Base-by-base conservation (phyloP, 92 coral and sea anemone genomes). In the Zoanthus gigantus region DNA sequence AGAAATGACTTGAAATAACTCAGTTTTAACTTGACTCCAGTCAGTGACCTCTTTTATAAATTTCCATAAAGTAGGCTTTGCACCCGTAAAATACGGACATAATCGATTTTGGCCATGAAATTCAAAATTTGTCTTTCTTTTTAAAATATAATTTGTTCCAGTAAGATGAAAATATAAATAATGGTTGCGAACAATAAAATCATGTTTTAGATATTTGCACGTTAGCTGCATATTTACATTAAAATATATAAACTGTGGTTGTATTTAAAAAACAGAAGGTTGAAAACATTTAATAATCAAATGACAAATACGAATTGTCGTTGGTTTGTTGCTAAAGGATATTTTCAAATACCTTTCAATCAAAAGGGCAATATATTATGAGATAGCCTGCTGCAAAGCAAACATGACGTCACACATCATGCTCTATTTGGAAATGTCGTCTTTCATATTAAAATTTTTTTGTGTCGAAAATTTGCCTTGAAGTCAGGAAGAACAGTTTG, bases 401-500 rank as follows among this genome's bases (percentile, higher is more conserved):
- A 61, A 77, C 67, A 79, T 79, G 83, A 79, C 83, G 83, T 79
- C 83, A 79, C 83, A 16, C n/a, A 29, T 13, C 54, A 79, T 9
- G 60, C 61, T 65, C 72, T 14, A 31, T 46, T 60, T 78, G 52
- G 9, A 30, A 77, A 54, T 16, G 9, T 13, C 45, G 57, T 66
- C 65, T 79, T 78, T 79, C 32, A 79, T 57, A 79, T 79, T 79
- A 69, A 79, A 79, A 79, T 79, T 78, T 78, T 78, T 31, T 58
- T 4, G 71, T 57, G 83, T 79, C 52, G 61, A 48, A 79, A 78
- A 78, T 57, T 46, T 47, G 61, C 72, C 4, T 68, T 57, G 83
- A 78, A 78, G 53, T 16, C n/a, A 63, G n/a, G 12, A 50, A 50
- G 56, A 11, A 50, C 56, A 50, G 56, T 50, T 79, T 79, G 83